phyloP scores from a whole-genome alignment of 2,113 vertebrate genomes.

The Gallinago paraguaiae region DNA sequence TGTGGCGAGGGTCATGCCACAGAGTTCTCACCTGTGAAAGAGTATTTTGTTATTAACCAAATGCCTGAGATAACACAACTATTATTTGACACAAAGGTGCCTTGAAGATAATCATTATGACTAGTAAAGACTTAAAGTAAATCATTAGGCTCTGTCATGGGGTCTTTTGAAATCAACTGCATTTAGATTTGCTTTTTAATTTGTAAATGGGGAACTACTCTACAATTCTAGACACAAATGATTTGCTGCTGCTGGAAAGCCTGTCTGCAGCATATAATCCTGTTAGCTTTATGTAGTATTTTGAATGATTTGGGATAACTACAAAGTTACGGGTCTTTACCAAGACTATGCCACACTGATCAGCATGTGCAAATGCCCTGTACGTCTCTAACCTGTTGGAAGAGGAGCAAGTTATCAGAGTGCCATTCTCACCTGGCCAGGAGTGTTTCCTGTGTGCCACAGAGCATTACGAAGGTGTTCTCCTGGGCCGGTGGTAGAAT shows the following conservation, averaged over 20 bases:
- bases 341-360: background rate
- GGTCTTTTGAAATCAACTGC: background rate
- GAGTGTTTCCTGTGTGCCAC: slow-evolving; percentile 97
- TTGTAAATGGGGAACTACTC: background rate
- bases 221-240: background rate
- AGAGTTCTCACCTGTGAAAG: slow-evolving; percentile 88
- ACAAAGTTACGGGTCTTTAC: background rate
- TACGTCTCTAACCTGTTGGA: background rate
- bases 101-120: background rate
- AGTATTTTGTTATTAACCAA: background rate
- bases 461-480: slow-evolving; percentile 96
- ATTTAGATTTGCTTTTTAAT: background rate
- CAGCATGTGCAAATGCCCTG: background rate
- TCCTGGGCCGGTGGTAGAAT: slow-evolving; percentile 97
- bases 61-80: background rate
- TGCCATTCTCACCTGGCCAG: slow-evolving; percentile 84
- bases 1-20: slow-evolving; percentile 97
- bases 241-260: background rate
- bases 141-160: background rate
- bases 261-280: background rate
- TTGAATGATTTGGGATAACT: background rate
- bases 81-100: background rate
- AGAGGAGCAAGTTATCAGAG: background rate
- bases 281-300: background rate
- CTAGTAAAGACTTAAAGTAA: background rate